A percentile compares a stretch with the other conserved stretches of the same genome.
These are phyloP conservation scores for Palythoa grandiflora DNA, from an alignment of 92 coral and sea anemone species.

Conservation along the genomic window DNA sequence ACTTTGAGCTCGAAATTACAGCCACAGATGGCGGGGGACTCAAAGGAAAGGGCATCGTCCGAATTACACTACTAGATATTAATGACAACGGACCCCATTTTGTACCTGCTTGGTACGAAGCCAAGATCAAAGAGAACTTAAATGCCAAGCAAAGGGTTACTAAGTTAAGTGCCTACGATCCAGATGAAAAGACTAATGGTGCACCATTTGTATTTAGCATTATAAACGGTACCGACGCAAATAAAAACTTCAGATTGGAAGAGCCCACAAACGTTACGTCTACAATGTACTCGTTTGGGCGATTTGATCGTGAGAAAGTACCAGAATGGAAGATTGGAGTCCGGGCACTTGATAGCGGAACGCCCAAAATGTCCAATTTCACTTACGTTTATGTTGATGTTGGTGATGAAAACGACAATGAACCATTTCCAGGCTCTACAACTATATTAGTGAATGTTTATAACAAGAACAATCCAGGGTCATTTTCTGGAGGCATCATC, in stretches of 20 bases:
- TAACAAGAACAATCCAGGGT: constrained; percentile 56
- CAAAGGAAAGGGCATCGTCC: constrained; percentile 69
- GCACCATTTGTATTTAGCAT: constrained; percentile 79
- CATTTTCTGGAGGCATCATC: constrained; percentile 84
- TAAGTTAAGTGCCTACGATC: constrained; percentile 79
- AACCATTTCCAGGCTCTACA: constrained; percentile 81
- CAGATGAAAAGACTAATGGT: constrained; percentile 85
- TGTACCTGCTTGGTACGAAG: constrained; percentile 86
- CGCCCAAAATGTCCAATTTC: constrained; percentile 62
- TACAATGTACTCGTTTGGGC: constrained; percentile 63
- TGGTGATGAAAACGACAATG: constrained; percentile 74
- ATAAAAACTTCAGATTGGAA: constrained; percentile 56
- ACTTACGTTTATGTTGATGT: constrained; percentile 80
- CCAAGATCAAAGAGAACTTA: constrained; percentile 70
- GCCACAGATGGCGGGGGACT: constrained; percentile 94
- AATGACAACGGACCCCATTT: constrained; percentile 97
- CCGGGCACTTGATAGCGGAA: constrained; percentile 80
- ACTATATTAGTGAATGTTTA: constrained; percentile 83
- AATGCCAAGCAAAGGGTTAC: constrained; percentile 73
- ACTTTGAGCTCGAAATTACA: constrained; percentile 77
- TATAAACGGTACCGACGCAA: constrained; percentile 37
- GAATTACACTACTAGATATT: constrained; percentile 72
- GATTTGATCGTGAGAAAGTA: constrained; percentile 70
- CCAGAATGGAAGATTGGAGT: constrained; percentile 76
- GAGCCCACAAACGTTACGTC: constrained; percentile 66